Conservation (phyloP, 1,140 invertebrate genomes). For the Caenorhabditis inopinata region DNA sequence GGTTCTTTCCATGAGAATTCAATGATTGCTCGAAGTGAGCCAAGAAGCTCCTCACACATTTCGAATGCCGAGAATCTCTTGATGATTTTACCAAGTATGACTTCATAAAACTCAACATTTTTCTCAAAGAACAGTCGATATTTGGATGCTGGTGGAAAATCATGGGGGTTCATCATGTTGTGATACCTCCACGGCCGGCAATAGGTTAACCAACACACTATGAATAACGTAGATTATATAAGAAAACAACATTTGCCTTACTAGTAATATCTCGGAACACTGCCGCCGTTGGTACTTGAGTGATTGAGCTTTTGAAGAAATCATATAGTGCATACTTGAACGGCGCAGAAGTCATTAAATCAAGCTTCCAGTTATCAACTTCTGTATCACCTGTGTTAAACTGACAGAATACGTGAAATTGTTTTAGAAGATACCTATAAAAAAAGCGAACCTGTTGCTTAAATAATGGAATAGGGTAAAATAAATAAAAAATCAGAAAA, state of each 20-base stretch:
- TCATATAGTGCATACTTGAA: neutral
- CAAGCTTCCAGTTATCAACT: neutral
- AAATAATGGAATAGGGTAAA: too few species aligned
- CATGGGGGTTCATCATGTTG: neutral
- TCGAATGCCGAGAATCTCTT: slow-evolving; percentile 21
- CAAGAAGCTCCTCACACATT: neutral
- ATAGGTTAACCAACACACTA: slow-evolving; percentile 32
- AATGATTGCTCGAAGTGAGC: neutral
- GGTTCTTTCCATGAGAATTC: slow-evolving; percentile 41
- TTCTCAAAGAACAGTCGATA: slow-evolving; percentile 24
- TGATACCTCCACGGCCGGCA: slow-evolving; percentile 35
- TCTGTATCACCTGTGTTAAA: neutral
- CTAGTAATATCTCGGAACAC: neutral
- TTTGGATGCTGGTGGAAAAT: neutral
- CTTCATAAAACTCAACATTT: slow-evolving; percentile 19
- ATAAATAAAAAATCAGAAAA: neutral
- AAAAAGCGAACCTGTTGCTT: neutral
- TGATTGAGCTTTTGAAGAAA: slow-evolving; percentile 5
- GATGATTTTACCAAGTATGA: slow-evolving; percentile 29
- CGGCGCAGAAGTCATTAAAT: neutral
- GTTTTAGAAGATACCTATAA: slow-evolving; percentile 32
- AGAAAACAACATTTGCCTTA: neutral
- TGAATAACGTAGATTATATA: neutral
- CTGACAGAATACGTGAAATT: slow-evolving; percentile 39
- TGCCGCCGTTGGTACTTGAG: neutral